Base-by-base conservation (phyloP, 2,113 vertebrate genomes). In the Notarius lentiginosus region DNA sequence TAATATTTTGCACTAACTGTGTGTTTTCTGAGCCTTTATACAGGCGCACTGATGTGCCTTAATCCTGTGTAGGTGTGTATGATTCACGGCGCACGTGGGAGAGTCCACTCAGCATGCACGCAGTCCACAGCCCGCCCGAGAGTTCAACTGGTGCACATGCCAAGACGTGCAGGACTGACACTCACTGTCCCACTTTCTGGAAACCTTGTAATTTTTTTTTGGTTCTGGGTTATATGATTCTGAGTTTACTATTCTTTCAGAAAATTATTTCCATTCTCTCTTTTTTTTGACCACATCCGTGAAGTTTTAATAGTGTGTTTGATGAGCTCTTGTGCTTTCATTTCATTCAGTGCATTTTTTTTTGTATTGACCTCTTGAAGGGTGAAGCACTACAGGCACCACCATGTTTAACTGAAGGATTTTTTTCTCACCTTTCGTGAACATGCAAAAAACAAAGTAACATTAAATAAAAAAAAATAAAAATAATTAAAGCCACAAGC, bases 201-300 rank as follows among this genome's bases (percentile, higher is more conserved):
- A 51, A 75, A 1, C 6, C 20, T 27, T 75, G 15, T 18, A 7
- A 41, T 41, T 41, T 41, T 41, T 47, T 73, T 41, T 73, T 20
- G n/a, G 7, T 73, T 20, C 9, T 15, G 17, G 15, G 18, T 47
- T 73, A 75, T 22, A 75, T 4, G 10, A 12, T 27, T 79, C 51
- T 30, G n/a, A 55, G 12, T 53, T 76, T 15, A 56, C 2, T 79
- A 9, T 17, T 79, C 51, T 30, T 27, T 18, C 11, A 79, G 76
- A 0, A n/a, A 93, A 94, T 94, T 91, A 91, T 88, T 86, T 90
- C 86, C 87, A 88, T 94, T 92, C 18, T 55, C 30, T 47, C 22
- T 41, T 34, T 27, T 41, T n/a, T n/a, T n/a, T 2, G 10, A 11
- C 56, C 15, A 61, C 56, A 30, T 30, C 18, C 18, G 24, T 24